Conservation (phyloP, 2,113 vertebrate genomes). For the Macroglossus sobrinus region DNA sequence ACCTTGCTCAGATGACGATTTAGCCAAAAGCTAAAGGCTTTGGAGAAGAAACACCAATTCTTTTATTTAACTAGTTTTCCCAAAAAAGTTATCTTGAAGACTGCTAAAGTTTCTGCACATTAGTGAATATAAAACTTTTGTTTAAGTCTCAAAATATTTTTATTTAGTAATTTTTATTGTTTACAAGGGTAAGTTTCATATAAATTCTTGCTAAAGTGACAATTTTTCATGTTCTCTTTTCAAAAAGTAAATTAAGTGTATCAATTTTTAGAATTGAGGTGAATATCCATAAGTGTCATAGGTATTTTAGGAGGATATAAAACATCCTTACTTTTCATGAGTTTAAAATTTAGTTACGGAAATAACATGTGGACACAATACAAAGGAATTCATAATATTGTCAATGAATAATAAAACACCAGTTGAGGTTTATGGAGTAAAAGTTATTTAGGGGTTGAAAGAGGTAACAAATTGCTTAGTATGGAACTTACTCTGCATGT, state of each 20-base stretch:
- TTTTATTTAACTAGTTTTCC: not conserved
- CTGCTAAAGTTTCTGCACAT: not conserved
- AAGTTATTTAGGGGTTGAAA: not conserved
- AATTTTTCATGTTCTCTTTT: not conserved
- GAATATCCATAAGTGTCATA: not conserved
- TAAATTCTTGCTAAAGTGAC: not conserved
- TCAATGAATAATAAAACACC: not conserved
- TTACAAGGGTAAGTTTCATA: not conserved
- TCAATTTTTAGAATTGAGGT: constrained; percentile 5
- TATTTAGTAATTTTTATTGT: not conserved
- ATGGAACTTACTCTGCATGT: not conserved
- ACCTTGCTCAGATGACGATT: not conserved
- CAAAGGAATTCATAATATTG: not conserved
- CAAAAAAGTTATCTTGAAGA: not conserved
- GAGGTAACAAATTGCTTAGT: not conserved
- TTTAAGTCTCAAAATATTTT: not conserved
- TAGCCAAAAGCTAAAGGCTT: not conserved
- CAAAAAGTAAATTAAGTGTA: not conserved
- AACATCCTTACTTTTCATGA: not conserved
- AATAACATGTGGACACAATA: not conserved
- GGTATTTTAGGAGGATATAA: not conserved
- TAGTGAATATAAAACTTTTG: not conserved
- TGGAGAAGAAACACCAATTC: not conserved
- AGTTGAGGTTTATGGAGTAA: not conserved
- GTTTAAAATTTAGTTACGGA: not conserved